Conservation (phyloP, 2,888 invertebrate genomes). For the Chrysomela aeneicollis region DNA sequence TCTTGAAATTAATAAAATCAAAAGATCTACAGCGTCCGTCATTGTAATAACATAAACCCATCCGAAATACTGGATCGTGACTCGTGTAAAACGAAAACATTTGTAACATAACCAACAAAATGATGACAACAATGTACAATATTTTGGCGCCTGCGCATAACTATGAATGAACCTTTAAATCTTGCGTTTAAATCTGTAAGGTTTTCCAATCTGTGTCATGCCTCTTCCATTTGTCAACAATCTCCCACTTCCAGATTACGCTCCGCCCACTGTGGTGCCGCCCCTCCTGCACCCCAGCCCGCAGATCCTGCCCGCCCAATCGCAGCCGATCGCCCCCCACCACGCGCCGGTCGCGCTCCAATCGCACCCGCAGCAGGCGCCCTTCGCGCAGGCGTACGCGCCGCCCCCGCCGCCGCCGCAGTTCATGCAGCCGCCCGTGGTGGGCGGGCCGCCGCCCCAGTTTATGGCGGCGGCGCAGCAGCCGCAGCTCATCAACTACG, state of each 20-base stretch:
- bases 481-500: conserved; percentile 57
- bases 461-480: conserved; percentile 47
- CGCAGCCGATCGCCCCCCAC: conserved; percentile 43
- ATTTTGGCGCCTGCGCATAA: too few relatives aligned
- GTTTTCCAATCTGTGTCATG: too few relatives aligned
- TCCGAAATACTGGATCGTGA: too few relatives aligned
- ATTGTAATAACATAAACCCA: too few relatives aligned
- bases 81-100: too few relatives aligned
- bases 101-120: too few relatives aligned
- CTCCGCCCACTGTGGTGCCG: conserved; percentile 42
- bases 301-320: conserved; percentile 43
- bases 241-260: conserved; percentile 50
- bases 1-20: too few relatives aligned
- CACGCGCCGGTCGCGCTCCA: conserved; percentile 50
- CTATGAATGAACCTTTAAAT: too few relatives aligned
- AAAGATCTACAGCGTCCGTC: too few relatives aligned
- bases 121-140: too few relatives aligned
- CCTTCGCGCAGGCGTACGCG: conserved; percentile 53
- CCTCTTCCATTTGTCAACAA: too few relatives aligned
- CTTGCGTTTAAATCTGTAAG: too few relatives aligned
- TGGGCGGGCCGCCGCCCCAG: conserved; percentile 47
- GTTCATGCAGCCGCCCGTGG: conserved; percentile 45
- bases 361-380: conserved; percentile 47
- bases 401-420: conserved; percentile 54
- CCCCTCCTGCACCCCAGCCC: conserved; percentile 42